Percentiles rank a stretch among this genome's conserved stretches.
Evolutionary conservation across 2,113 vertebrate species (phyloP).

Genomic region (Otus sunia): DNA sequence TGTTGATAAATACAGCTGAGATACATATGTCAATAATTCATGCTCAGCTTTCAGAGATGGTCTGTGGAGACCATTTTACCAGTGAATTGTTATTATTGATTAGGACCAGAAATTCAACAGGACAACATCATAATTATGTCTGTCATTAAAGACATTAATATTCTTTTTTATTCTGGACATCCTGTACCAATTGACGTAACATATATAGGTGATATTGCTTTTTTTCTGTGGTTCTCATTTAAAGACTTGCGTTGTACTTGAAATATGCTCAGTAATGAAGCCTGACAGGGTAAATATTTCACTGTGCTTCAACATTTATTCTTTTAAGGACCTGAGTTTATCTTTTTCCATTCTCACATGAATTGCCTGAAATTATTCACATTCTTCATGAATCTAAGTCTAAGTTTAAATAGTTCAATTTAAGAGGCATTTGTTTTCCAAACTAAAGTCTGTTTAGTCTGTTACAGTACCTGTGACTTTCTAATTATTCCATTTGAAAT

Average conservation of each 20-base stretch:
- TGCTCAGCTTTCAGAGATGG: not conserved
- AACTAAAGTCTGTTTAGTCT: conserved; percentile 30
- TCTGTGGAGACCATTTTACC: not conserved
- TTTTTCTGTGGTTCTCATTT: not conserved
- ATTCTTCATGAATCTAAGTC: conserved; percentile 23
- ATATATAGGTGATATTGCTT: not conserved
- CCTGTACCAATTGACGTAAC: not conserved
- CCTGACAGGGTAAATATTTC: not conserved
- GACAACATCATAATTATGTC: not conserved
- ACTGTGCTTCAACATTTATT: conserved; percentile 18
- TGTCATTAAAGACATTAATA: not conserved
- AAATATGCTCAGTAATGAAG: not conserved
- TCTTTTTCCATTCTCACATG: not conserved
- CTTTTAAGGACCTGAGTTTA: not conserved
- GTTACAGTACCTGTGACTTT: conserved; percentile 7
- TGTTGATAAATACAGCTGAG: not conserved
- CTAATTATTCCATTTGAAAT: conserved; percentile 46
- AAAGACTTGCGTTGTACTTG: not conserved
- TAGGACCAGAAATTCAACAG: not conserved
- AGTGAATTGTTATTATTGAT: not conserved
- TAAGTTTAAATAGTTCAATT: conserved; percentile 50
- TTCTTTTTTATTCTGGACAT: not conserved
- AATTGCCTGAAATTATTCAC: conserved; percentile 2
- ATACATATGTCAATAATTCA: not conserved
- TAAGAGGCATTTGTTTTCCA: conserved; percentile 51